Evolutionary conservation across 2,888 invertebrate species (phyloP), one percentile per base, ranked within the genome.

Genomic region (Dicranocentrus wangi): DNA sequence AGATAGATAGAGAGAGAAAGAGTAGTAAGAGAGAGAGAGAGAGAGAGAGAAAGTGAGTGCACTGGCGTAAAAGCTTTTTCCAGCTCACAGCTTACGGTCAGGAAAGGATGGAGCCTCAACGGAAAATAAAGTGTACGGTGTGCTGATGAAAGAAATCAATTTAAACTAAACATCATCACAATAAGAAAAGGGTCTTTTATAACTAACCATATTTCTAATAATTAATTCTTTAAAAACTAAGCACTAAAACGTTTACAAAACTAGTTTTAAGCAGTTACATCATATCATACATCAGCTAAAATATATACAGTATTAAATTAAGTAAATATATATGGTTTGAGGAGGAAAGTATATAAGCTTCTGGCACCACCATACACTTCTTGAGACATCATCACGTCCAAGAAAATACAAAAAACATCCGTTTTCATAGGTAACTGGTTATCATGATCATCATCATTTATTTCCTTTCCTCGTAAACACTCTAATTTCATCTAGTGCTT

Each of bases 261-360:
- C 77, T 77, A 77, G 63, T 43, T 21, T 55, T 47, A 77, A 77
- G 77, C 77, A 63, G n/a, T n/a, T 77, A 77, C 70, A 77, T 55
- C 69, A 77, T 39, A 76, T 70, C 63, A 77, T 77, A 76, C 77
- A 77, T 60, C 68, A 76, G 58, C 43, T 69, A 72, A 61, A 39
- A 23, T 58, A 72, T 68, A n/a, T 42, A 61, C 10, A n/a, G 7
- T 47, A 47, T 47, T n/a, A 47, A 47, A n/a, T 7, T 47, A 47
- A 47, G 23, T 21, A 55, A 25, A 21, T 55, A 55, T 21, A 47
- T 42, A 61, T 60, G 65, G 73, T 53, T n/a, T n/a, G 63, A 70
- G 43, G 23, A 73, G 28, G n/a, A n/a, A n/a, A 51, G 25, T 23
- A 28, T n/a, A 43, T 25, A 73, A 73, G 73, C 73, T 73, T 21